Evolutionary conservation across 2,888 invertebrate species (phyloP), one percentile per base, ranked within the genome.

Genomic region (Cataglyphis rosenhaueri): DNA sequence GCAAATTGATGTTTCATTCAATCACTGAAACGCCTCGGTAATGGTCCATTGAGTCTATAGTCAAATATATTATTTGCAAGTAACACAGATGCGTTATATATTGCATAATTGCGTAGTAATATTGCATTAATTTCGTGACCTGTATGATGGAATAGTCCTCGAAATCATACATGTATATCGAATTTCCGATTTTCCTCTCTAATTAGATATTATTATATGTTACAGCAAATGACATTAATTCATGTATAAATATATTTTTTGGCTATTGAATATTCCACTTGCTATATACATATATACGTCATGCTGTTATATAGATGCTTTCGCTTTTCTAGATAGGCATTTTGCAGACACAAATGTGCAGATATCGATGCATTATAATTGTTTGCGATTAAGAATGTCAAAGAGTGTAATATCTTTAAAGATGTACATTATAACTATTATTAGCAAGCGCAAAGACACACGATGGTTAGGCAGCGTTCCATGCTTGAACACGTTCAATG

Each of bases 391-490:
- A 15, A 64, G 3, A 62, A 74, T 15, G 1, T 2, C 8, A 9
- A 41, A 21, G 8, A 52, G 52, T 1, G n/a, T n/a, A 55, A 29
- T 41, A 15, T 68, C 57, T 78, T 15, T 32, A 57, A n/a, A 52
- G 18, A 12, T n/a, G 25, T 25, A 25, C 32, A 15, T 57, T 66
- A 25, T 41, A 29, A 66, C 4, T 55, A 29, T 41, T 41, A 41
- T 38, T 29, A 41, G 10, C 29, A 65, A 38, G 9, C n/a, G 38
- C 38, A 5, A 29, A 57, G 15, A 41, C 15, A 18, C 29, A 10
- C 21, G 21, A 59, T 68, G 21, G 44, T 78, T 21, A 83, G 68
- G 62, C 61, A 81, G 82, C 68, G 84, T 85, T 84, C 82, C 81
- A 81, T 64, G 44, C 52, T 65, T 61, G 59, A 64, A 35, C 68